Conservation (phyloP, 2,888 invertebrate species). For the Trissolcus japonicus region DNA sequence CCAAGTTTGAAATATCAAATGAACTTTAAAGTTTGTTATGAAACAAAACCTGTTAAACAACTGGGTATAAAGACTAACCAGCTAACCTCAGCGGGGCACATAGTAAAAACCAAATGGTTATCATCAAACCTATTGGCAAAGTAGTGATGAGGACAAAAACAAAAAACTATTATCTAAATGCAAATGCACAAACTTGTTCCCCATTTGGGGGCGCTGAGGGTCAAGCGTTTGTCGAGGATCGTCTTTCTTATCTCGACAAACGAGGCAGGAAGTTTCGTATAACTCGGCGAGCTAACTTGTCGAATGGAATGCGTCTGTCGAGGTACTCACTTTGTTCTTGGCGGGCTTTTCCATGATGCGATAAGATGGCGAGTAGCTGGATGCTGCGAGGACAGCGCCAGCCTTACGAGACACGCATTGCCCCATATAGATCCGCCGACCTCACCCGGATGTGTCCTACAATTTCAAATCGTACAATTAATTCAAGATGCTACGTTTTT, state of each 20-base stretch:
- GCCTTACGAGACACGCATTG: slow-evolving; percentile 86
- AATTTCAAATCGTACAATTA: slow-evolving; percentile 16
- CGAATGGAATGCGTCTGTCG: slow-evolving; percentile 9
- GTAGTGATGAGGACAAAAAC: too few species aligned
- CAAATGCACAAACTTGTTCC: slow-evolving; percentile 30
- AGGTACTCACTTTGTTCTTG: slow-evolving; percentile 70
- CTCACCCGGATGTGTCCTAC: slow-evolving; percentile 68
- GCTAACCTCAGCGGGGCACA: too few species aligned
- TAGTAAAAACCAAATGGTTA: background rate
- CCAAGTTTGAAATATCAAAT: too few species aligned
- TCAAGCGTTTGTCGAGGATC: slow-evolving; percentile 28
- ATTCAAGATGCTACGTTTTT: background rate
- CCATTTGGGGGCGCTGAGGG: slow-evolving; percentile 5
- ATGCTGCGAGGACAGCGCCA: slow-evolving; percentile 80
- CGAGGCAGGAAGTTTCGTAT: slow-evolving; percentile 50
- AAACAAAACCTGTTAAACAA: too few species aligned
- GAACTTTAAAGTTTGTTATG: too few species aligned
- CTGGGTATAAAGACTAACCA: too few species aligned
- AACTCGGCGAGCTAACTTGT: slow-evolving; percentile 17
- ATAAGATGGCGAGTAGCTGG: slow-evolving; percentile 80
- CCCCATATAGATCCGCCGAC: slow-evolving; percentile 80
- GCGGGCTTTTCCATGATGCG: slow-evolving; percentile 74
- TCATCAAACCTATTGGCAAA: background rate
- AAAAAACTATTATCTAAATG: too few species aligned
- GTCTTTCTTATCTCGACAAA: slow-evolving; percentile 43